Evolutionary conservation across 2,888 invertebrate genomes (phyloP).

Genomic region (Hirtodrosophila confusa): DNA sequence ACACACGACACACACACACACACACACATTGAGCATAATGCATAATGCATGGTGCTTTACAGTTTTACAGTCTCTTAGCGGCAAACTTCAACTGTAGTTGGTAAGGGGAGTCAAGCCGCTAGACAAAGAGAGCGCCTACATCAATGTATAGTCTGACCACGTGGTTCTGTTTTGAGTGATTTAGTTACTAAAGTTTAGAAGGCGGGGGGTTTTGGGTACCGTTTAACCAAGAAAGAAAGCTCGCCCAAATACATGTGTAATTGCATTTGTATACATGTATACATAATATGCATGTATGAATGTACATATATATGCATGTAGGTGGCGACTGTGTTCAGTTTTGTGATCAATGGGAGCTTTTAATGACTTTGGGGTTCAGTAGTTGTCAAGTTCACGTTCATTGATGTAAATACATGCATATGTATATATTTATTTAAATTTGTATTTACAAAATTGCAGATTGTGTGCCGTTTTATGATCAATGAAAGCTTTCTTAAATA

Average conservation of each 20-base stretch:
- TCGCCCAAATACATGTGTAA: neutral
- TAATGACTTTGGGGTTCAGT: neutral
- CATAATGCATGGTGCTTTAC: neutral
- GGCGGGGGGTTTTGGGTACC: neutral
- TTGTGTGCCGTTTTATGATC: too few relatives aligned
- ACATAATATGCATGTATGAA: neutral
- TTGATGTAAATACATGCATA: too few relatives aligned
- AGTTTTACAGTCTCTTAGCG: neutral
- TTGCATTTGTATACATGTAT: neutral
- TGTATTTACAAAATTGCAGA: too few relatives aligned
- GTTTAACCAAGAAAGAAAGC: constrained; percentile 11
- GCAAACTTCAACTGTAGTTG: constrained; percentile 8
- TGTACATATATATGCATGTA: too few relatives aligned
- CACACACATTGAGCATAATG: constrained; percentile 7
- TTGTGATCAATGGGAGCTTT: constrained; percentile 2
- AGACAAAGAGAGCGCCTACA: neutral
- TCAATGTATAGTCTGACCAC: neutral
- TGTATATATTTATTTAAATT: too few relatives aligned
- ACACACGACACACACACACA: neutral
- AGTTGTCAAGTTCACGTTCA: too few relatives aligned
- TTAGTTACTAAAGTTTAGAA: neutral
- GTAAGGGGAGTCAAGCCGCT: neutral
- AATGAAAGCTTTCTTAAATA: too few relatives aligned
- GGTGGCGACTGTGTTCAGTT: too few relatives aligned
- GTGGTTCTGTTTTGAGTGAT: neutral